Evolutionary conservation across 2,888 invertebrate genomes (phyloP).

Genomic region (Steinernema carpocapsae): DNA sequence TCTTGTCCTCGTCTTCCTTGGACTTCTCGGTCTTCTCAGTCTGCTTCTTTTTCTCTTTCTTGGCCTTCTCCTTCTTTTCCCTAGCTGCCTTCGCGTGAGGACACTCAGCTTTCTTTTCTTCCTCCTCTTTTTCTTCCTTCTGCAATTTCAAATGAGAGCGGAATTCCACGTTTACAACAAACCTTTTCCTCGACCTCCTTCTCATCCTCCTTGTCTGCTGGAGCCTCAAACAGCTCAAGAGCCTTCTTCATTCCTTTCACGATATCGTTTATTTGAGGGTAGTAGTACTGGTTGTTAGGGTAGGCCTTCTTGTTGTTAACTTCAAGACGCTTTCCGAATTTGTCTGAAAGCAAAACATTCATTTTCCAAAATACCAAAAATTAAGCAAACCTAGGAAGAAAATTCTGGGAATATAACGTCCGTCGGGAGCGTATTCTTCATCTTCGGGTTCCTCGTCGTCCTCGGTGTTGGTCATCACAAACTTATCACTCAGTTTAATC

Average conservation of each 20-base stretch:
- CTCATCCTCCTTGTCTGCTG: constrained; percentile 47
- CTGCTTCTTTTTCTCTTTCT: neutral
- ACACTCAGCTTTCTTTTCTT: constrained; percentile 28
- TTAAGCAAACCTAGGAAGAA: constrained; percentile 68
- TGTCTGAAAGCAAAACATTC: constrained; percentile 60
- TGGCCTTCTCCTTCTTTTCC: neutral
- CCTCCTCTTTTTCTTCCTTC: neutral
- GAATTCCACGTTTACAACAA: too few species aligned
- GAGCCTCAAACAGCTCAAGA: constrained; percentile 49
- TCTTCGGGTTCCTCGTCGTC: constrained; percentile 72
- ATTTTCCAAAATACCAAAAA: neutral
- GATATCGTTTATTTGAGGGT: constrained; percentile 60
- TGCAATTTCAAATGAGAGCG: too few species aligned
- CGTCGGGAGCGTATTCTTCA: constrained; percentile 70
- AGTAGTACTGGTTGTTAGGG: constrained; percentile 63
- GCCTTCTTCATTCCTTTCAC: constrained; percentile 46
- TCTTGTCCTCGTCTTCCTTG: neutral
- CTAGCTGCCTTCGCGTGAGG: neutral
- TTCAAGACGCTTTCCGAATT: constrained; percentile 68
- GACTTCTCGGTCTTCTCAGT: too few species aligned
- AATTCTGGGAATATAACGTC: constrained; percentile 71
- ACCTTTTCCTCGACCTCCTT: constrained; percentile 27
- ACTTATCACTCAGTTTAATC: constrained; percentile 67
- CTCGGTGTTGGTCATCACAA: constrained; percentile 71
- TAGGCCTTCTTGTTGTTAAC: constrained; percentile 69